Percentiles rank a stretch among this genome's conserved stretches.
Conservation (phyloP, 2,888 invertebrate genomes). For the Asteroscopus sphinx region DNA sequence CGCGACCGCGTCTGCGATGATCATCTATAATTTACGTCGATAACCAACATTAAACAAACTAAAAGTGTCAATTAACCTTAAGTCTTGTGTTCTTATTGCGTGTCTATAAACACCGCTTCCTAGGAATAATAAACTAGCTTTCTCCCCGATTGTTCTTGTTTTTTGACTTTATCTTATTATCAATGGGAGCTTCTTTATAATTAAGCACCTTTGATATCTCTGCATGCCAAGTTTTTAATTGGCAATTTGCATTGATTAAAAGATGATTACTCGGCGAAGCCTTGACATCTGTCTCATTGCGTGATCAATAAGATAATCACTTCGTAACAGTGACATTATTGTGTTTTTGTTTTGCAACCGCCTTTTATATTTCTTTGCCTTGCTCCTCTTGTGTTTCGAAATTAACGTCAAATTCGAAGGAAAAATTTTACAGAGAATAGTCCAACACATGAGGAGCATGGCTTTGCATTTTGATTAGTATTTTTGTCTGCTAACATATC, state of each 20-base stretch:
- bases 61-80: conserved; percentile 60
- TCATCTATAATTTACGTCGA: conserved; percentile 52
- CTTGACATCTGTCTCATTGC: conserved; percentile 70
- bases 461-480: conserved; percentile 55
- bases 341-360: conserved; percentile 47
- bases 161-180: conserved; percentile 55
- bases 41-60: conserved; percentile 57
- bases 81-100: conserved; percentile 53
- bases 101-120: conserved; percentile 50
- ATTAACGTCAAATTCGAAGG: conserved; percentile 29
- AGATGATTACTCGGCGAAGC: conserved; percentile 58
- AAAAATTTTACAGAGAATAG: conserved; percentile 35
- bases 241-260: conserved; percentile 75
- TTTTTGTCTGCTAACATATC: conserved; percentile 49
- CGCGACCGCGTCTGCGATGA: conserved; percentile 33
- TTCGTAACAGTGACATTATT: conserved; percentile 43
- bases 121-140: conserved; percentile 49
- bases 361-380: conserved; percentile 42
- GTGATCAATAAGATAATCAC: conserved; percentile 59
- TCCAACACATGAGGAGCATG: conserved; percentile 42
- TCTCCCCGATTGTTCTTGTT: conserved; percentile 51
- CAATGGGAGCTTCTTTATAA: conserved; percentile 58
- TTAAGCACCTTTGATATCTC: conserved; percentile 50
- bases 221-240: conserved; percentile 70
- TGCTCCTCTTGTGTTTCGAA: conserved; percentile 35